These are phyloP conservation scores for Scaptomyza hsui DNA, from an alignment of 1,140 invertebrate species.

Conservation along the genomic window DNA sequence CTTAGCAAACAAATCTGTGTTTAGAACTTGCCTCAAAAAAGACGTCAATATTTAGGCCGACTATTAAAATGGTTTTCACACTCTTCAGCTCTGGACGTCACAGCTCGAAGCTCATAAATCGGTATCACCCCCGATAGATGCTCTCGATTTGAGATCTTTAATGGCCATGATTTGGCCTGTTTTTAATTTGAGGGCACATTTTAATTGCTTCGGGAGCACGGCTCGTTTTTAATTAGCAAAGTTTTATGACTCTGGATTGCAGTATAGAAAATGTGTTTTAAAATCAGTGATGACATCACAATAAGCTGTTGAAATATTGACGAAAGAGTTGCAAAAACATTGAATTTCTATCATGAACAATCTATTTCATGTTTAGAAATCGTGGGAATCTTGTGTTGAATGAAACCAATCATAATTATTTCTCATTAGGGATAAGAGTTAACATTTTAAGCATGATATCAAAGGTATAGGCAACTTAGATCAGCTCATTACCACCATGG, in stretches of 20 bases:
- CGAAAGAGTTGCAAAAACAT: constrained; percentile 9
- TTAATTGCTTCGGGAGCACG: constrained; percentile 24
- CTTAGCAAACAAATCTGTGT: no score
- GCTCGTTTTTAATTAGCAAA: constrained; percentile 56
- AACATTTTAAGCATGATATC: constrained; percentile 39
- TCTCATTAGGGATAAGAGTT: constrained; percentile 27
- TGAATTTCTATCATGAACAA: no score
- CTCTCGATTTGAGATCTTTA: constrained; percentile 13
- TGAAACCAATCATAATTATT: background rate
- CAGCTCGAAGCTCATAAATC: constrained; percentile 43
- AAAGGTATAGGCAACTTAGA: constrained; percentile 14
- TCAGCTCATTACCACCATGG: constrained; percentile 54
- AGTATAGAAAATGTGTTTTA: constrained; percentile 22
- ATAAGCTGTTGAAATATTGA: constrained; percentile 25
- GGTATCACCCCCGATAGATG: constrained; percentile 32
- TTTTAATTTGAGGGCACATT: constrained; percentile 38
- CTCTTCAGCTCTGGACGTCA: constrained; percentile 24
- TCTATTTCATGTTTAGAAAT: background rate
- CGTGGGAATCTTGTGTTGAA: constrained; percentile 38
- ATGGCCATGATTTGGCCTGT: constrained; percentile 27
- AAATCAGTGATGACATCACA: constrained; percentile 40
- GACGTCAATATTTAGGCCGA: constrained; percentile 10
- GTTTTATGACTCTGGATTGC: constrained; percentile 41
- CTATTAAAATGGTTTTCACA: constrained; percentile 45
- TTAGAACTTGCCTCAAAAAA: constrained; percentile 3